A percentile compares a stretch with the other conserved stretches of the same genome.
Evolutionary conservation across 2,113 vertebrate species (phyloP).

Genomic region (Azemiops feae): DNA sequence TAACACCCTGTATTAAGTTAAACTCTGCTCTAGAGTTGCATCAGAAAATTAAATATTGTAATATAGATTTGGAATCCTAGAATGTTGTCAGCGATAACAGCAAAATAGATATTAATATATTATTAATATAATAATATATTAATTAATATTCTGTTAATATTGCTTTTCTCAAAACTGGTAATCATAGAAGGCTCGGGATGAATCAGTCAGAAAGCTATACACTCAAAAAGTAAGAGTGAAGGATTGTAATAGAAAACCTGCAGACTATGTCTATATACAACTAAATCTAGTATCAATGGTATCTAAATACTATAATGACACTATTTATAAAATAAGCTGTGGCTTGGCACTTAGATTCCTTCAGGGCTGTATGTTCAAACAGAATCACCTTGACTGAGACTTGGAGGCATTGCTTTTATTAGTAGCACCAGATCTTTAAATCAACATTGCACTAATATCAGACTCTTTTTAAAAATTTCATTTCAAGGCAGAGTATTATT

Average conservation of each 20-base stretch:
- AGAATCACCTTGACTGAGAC: background rate
- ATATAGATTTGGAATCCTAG: background rate
- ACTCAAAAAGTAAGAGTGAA: background rate
- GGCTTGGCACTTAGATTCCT: background rate
- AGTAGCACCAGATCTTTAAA: background rate
- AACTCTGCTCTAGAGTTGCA: background rate
- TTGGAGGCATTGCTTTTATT: background rate
- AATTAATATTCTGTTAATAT: background rate
- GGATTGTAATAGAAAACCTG: background rate
- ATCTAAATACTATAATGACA: background rate
- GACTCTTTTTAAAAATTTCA: background rate
- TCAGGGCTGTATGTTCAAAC: background rate
- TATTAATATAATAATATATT: too few relatives aligned
- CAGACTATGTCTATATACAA: background rate
- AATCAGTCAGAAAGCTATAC: background rate
- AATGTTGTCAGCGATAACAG: background rate
- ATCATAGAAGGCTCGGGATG: background rate
- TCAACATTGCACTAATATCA: background rate
- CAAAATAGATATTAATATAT: too few relatives aligned
- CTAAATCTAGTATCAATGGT: background rate
- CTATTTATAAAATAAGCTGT: background rate
- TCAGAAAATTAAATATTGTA: background rate
- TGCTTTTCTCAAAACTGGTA: background rate
- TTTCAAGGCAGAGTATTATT: background rate
- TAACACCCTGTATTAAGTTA: constrained; percentile 7